A percentile compares a stretch with the other conserved stretches of the same genome.
Conservation (phyloP, 2,888 invertebrate species). For the Octonoba sinensis region DNA sequence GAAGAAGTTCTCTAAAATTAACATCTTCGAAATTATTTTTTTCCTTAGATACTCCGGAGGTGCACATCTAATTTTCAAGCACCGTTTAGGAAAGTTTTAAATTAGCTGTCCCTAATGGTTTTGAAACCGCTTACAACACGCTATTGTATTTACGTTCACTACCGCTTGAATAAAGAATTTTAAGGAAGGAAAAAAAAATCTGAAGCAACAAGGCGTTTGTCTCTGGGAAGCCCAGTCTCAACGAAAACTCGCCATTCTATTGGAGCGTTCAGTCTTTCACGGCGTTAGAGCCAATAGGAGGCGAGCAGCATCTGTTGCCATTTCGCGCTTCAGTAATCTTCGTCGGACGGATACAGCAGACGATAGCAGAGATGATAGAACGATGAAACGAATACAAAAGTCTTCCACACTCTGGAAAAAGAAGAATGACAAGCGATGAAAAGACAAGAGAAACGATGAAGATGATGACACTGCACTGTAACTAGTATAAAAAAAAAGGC, state of each 20-base stretch:
- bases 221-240: constrained; percentile 27
- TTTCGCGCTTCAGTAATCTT: constrained; percentile 62
- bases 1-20: too few species aligned
- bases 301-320: constrained; percentile 61
- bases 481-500: constrained; percentile 21
- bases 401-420: constrained; percentile 24
- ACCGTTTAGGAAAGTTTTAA: constrained; percentile 44
- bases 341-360: constrained; percentile 45
- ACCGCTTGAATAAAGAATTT: constrained; percentile 40
- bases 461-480: constrained; percentile 56
- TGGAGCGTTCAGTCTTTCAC: constrained; percentile 61
- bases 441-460: constrained; percentile 57
- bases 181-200: constrained; percentile 5
- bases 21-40: constrained; percentile 12
- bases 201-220: constrained; percentile 44
- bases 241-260: constrained; percentile 48
- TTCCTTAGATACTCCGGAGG: neutral
- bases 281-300: constrained; percentile 45
- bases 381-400: constrained; percentile 49
- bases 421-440: constrained; percentile 59
- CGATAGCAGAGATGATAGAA: constrained; percentile 60
- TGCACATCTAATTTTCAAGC: constrained; percentile 13
- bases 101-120: constrained; percentile 41
- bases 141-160: constrained; percentile 50
- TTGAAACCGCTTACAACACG: constrained; percentile 55